Conservation (phyloP, 1,140 invertebrate species). For the Drosophila arizonae region DNA sequence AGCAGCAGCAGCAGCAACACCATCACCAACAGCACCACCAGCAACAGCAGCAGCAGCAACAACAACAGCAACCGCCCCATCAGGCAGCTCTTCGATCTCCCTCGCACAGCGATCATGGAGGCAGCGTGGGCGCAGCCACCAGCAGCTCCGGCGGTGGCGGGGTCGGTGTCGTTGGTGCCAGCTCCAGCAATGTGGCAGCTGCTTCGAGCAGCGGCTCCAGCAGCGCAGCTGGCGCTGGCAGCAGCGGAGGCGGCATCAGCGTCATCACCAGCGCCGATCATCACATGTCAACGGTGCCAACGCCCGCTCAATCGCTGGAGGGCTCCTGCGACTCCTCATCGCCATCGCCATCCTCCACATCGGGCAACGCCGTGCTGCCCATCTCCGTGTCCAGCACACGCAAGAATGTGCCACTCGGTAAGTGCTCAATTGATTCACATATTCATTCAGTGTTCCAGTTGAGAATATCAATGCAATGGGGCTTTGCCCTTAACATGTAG, state of each 20-base stretch:
- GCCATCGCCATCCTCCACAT: constrained; percentile 80
- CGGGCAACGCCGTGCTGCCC: constrained; percentile 70
- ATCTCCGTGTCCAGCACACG: constrained; percentile 78
- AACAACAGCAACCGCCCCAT: constrained; percentile 55
- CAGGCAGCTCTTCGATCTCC: constrained; percentile 58
- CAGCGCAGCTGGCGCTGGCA: constrained; percentile 26
- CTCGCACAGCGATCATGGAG: constrained; percentile 66
- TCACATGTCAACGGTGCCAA: constrained; percentile 76
- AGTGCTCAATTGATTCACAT: constrained; percentile 42
- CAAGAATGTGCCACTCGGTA: constrained; percentile 79
- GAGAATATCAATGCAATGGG: no score
- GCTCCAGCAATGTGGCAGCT: constrained; percentile 79
- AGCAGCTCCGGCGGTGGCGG: constrained; percentile 46
- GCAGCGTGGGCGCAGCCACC: constrained; percentile 53
- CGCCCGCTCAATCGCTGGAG: constrained; percentile 77
- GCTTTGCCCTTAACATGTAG: no score
- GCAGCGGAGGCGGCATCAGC: constrained; percentile 47
- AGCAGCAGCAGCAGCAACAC: constrained; percentile 57
- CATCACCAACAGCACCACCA: constrained; percentile 67
- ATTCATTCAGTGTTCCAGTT: no score
- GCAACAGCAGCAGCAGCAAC: constrained; percentile 24
- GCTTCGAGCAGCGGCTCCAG: constrained; percentile 82
- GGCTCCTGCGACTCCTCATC: constrained; percentile 82
- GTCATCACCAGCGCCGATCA: constrained; percentile 72
- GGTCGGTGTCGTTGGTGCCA: constrained; percentile 35